Evolutionary conservation across 2,797 vertebrate genomes (phyloP), one percentile per base, ranked within the genome.

Genomic region (Lagorchestes hirsutus): DNA sequence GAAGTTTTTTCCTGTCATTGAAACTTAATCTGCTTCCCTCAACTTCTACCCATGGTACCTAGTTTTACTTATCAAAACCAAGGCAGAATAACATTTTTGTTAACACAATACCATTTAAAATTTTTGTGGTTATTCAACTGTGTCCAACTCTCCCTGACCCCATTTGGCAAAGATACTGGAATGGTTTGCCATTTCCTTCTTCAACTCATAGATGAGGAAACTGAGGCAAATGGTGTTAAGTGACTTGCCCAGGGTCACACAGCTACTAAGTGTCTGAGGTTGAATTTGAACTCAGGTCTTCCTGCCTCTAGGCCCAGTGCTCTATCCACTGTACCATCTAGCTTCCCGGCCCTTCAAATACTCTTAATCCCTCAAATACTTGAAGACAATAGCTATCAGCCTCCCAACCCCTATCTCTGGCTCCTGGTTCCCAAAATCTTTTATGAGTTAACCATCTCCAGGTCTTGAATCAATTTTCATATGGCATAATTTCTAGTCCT

Each of bases 231-330:
- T n/a, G 40, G n/a, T 13, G 31, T 67, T n/a, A 95, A 92, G 58
- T 92, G 40, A 92, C 58, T 59, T 82, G 67, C 67, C 67, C n/a
- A 82, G n/a, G n/a, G 18, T 22, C 67, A 82, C 16, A 74, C 18
- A 82, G 67, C 18, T 82, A 40, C 6, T 82, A 46, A 22, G 67
- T 40, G 18, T 40, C 18, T 46, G n/a, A 82, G n/a, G n/a, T 18
- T 82, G 6, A 92, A 11, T 96, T 95, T 91, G 52, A 95, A 92
- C 54, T 40, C 34, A 52, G 46, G 59, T 92, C 57, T 93, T 31
- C 28, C 58, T 58, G 62, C 54, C 82, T 92, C 54, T 12, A 92
- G 18, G 67, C 9, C 67, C 67, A 82, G 18, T 40, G 18, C n/a
- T 46, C n/a, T 82, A 40, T 40, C 6, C 18, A 40, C 16, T 82